Base-by-base conservation (phyloP, 2,113 vertebrate species). In the Indicator maculatus region DNA sequence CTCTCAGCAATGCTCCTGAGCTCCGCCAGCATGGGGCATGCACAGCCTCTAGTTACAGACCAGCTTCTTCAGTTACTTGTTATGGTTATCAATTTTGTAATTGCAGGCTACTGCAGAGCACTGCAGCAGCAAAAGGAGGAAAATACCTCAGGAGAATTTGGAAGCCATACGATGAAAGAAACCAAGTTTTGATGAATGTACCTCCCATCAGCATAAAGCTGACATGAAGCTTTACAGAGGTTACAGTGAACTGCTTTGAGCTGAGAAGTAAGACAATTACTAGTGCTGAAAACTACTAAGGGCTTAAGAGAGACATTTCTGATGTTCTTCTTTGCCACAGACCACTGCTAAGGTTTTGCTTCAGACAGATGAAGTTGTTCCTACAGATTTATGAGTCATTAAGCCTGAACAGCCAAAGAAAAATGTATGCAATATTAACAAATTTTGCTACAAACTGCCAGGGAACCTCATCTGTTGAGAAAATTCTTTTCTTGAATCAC, bases 351-450 rank as follows among this genome's bases (percentile, higher is more conserved):
- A 56, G 15, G 19, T 56, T 91, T 91, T 87, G 16, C 21, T 89
- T 87, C 71, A 89, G 78, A 87, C 39, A 74, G 61, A 74, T 45
- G 8, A 89, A 71, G 53, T 23, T 71, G 36, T 41, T 91, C 16
- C n/a, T 75, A 72, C 16, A 71, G 26, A 61, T 84, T 95, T 75
- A 71, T 55, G 78, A 94, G 71, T 74, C 88, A 82, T 87, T 89
- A 89, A 91, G 53, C 45, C 58, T 67, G 41, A 93, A 67, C 12
- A 72, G 59, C 19, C 63, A 75, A 78, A 79, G 66, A 47, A 71
- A 86, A 59, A 71, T 1, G 4, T 26, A 31, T 1, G 12, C 11
- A 47, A 4, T 56, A 53, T 26, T 61, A 91, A 53, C 61, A 60
- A 21, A 56, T 87, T 93, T 75, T 78, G 15, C 75, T 75, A 59